Base-by-base conservation (phyloP, 1,140 invertebrate genomes). In the Lerema accius region DNA sequence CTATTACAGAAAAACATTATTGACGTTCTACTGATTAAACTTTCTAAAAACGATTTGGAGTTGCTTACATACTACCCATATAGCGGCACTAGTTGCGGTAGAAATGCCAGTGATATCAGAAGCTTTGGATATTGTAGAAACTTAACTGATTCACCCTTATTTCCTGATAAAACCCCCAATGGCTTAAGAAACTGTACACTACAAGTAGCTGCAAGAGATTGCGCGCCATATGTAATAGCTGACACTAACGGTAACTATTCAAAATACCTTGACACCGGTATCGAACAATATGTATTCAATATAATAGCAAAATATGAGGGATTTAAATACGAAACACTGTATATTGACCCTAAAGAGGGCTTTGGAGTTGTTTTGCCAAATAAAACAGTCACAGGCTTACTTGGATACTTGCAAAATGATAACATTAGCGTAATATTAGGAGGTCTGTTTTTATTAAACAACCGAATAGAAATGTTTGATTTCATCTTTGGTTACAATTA, bases 331-430 rank as follows among this genome's bases (percentile, higher is more conserved):
- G n/a, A 69, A 5, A 73, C 69, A 39, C 42, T 42, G 11, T 28
- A 61, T 7, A 17, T 66, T n/a, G 42, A 28, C 11, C 19, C 1
- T 32, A 37, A 68, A 7, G 40, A 37, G 61, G 35, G 37, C n/a
- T 65, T 59, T 50, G 78, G 78, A n/a, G 55, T 78, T 9, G 68
- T 82, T 39, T 49, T 77, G 50, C 59, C 65, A 32, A 80, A 82
- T 50, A 42, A 65, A 5, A 78, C 72, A 10, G 46, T 43, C 7
- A 80, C 69, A 35, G 78, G 78, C 13, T 37, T 78, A 13, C 55
- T 82, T 0, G 28, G 42, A 11, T 65, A 59, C 43, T 46, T 82
- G 9, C 59, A 70, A 42, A 59, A 48, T 16, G 45, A 63, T 7
- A 48, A 66, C 55, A 70, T 73, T 16, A 69, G 69, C 39, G 62